phyloP scores from a whole-genome alignment of 2,113 vertebrate genomes.

The Thalassoma bifasciatum region DNA sequence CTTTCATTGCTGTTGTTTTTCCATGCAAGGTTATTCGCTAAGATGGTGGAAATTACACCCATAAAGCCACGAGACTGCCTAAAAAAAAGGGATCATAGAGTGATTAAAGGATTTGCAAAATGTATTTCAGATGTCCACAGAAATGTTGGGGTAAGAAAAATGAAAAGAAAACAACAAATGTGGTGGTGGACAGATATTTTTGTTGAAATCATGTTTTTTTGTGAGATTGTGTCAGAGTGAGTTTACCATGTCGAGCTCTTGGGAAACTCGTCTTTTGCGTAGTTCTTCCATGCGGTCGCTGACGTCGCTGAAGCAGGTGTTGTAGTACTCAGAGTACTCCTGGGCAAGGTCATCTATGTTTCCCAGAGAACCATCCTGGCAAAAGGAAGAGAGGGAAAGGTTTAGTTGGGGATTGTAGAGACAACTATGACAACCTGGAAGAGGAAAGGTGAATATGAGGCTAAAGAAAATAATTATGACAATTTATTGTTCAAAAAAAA shows the following conservation, averaged over 20 bases:
- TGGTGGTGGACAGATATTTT: background rate
- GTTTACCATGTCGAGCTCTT: slow-evolving; percentile 93
- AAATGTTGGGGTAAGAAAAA: slow-evolving; percentile 3
- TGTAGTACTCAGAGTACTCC: slow-evolving; percentile 98
- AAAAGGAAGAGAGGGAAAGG: slow-evolving; percentile 20
- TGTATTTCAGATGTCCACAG: background rate
- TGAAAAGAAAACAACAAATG: background rate
- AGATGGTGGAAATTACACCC: slow-evolving; percentile 32
- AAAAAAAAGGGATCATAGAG: slow-evolving; percentile 5
- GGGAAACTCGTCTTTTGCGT: slow-evolving; percentile 91
- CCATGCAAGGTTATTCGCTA: slow-evolving; percentile 20
- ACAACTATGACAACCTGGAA: slow-evolving; percentile 2
- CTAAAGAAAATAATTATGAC: too few relatives aligned
- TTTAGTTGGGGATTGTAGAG: slow-evolving; percentile 34
- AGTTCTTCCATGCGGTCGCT: slow-evolving; percentile 97
- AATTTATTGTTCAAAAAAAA: too few relatives aligned
- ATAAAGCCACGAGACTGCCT: slow-evolving; percentile 7
- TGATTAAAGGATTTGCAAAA: slow-evolving; percentile 28
- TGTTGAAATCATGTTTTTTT: background rate
- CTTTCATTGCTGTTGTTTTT: background rate
- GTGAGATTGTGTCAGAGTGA: background rate
- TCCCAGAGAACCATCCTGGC: slow-evolving; percentile 95
- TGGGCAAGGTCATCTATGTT: slow-evolving; percentile 98
- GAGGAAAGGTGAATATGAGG: slow-evolving; percentile 1
- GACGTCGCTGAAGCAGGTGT: slow-evolving; percentile 94